Base-by-base conservation (phyloP, 2,888 invertebrate species). In the Pediacus dermestoides region DNA sequence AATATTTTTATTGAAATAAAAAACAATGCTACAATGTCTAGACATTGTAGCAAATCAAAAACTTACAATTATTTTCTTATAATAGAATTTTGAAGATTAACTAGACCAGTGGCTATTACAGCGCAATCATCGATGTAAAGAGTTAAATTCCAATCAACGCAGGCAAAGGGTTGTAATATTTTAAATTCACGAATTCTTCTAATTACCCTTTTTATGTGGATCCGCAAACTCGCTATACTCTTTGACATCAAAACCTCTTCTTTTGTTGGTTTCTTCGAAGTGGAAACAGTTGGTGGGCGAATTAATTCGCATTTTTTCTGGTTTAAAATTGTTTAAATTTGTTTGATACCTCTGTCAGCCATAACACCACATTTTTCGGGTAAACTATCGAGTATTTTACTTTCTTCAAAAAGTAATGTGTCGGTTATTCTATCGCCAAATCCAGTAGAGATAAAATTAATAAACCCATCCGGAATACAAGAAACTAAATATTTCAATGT, bases 401-500 rank as follows among this genome's bases (percentile, higher is more conserved):
- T 7, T 6, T 18, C 21, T 18, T 18, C 21, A 7, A 18, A 6
- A 7, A 18, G 6, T n/a, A 18, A 6, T 7, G 6, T 7, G n/a
- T 18, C 21, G 6, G 21, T 18, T 7, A n/a, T n/a, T 18, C 21
- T 18, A 7, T n/a, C 21, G 21, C 21, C 21, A 18, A 7, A 18
- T 18, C 21, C 21, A 18, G 21, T 6, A 6, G 21, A 18, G n/a
- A 18, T 18, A 18, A 7, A 18, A n/a, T 18, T 18, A 7, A 18
- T n/a, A 6, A 18, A n/a, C n/a, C 21, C 21, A 18, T 18, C 21
- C 6, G 21, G 56, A 4, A 56, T 53, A 10, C 25, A 43, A 10
- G 48, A 53, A 14, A 58, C 44, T 18, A 61, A 42, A 44, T 58
- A 62, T 41, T 64, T 64, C 8, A 60, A 28, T 8, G 60, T 61